Conservation (phyloP, 37 sponge, comb jelly and placozoan species). For the Chondrilla cf. caribensis region DNA sequence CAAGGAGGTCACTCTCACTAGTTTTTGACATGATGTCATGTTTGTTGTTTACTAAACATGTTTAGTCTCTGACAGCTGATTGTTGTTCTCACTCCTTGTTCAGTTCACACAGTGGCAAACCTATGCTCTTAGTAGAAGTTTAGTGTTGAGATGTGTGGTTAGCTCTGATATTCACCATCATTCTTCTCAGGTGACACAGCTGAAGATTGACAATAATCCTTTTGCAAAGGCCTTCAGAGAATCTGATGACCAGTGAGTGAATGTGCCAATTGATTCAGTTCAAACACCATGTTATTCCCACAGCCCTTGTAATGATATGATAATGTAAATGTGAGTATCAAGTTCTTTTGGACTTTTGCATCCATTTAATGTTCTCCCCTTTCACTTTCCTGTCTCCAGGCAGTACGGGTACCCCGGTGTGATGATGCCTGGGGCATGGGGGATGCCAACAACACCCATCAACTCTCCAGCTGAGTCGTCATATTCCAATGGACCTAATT, state of each 20-base stretch:
- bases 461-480: background rate
- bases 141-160: too few species aligned
- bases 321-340: too few species aligned
- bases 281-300: too few species aligned
- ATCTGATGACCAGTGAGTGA: conserved; percentile 44
- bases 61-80: too few species aligned
- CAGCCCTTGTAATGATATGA: too few species aligned
- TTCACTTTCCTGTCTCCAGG: background rate
- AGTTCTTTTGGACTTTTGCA: background rate
- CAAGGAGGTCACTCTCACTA: too few species aligned
- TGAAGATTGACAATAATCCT: conserved; percentile 85
- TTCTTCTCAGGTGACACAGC: conserved; percentile 62
- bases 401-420: background rate
- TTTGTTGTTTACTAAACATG: background rate
- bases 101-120: too few species aligned
- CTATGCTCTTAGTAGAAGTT: too few species aligned
- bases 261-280: background rate
- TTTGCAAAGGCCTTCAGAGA: conserved; percentile 86
- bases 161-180: too few species aligned
- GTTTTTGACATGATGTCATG: background rate
- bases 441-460: background rate
- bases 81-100: too few species aligned
- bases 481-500: background rate
- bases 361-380: background rate
- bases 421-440: conserved; percentile 6